Conservation (phyloP, 2,888 invertebrate species). For the Callyntrura sp. region DNA sequence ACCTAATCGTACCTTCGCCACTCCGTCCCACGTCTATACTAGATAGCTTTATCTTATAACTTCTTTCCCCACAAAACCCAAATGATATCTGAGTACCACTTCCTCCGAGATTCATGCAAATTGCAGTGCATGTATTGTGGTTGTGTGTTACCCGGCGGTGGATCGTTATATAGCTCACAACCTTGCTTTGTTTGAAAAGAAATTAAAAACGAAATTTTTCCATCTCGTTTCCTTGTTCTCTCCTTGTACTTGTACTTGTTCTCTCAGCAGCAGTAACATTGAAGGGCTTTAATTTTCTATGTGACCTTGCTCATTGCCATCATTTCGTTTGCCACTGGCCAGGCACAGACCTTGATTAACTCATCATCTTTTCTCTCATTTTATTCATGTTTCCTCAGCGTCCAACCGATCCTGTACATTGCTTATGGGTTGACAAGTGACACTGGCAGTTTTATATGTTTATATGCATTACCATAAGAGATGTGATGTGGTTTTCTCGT, state of each 20-base stretch:
- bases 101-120: no score
- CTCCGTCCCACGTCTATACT: neutral
- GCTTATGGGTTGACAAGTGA: no score
- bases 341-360: conserved; percentile 9
- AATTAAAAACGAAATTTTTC: neutral
- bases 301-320: neutral
- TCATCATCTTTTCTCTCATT: neutral
- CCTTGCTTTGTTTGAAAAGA: neutral
- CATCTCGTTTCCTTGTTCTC: neutral
- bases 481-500: no score
- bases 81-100: no score
- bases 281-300: conserved; percentile 14
- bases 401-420: no score
- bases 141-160: no score
- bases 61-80: no score
- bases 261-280: neutral
- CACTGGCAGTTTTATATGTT: no score
- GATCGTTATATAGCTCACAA: no score
- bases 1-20: no score
- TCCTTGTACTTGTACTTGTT: neutral
- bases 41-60: neutral
- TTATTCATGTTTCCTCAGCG: neutral
- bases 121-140: no score
- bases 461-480: no score
- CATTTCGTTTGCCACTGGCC: conserved; percentile 1